Evolutionary conservation across 92 coral and sea anemone species (phyloP).

Genomic region (Blastomussa wellsi): DNA sequence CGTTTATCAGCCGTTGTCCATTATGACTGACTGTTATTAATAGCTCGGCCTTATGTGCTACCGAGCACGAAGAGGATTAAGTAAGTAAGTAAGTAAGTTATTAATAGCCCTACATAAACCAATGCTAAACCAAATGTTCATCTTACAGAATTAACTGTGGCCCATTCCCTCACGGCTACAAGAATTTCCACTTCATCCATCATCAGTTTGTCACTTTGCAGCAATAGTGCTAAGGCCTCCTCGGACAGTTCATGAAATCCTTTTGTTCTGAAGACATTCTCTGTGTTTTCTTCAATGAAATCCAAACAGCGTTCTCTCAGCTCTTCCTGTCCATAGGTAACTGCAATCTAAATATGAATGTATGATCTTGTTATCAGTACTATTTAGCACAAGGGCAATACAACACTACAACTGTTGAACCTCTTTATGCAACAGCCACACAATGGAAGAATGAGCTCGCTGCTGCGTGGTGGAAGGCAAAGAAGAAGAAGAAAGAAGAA

Average conservation of each 20-base stretch:
- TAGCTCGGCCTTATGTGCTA: no score
- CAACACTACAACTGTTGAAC: no score
- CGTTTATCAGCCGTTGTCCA: no score
- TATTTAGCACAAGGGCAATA: no score
- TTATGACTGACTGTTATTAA: no score
- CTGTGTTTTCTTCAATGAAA: conserved; percentile 84
- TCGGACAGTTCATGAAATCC: conserved; percentile 94
- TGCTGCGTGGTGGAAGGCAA: no score
- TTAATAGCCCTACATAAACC: not conserved
- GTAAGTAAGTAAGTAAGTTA: no score
- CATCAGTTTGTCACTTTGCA: conserved; percentile 83
- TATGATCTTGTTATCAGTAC: not conserved
- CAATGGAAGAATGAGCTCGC: no score
- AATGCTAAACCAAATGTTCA: not conserved
- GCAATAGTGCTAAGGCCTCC: conserved; percentile 67
- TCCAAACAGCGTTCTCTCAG: conserved; percentile 80
- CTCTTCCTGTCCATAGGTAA: conserved; percentile 85
- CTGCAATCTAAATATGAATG: conserved; percentile 69
- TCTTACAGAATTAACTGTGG: conserved; percentile 95
- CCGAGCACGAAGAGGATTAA: no score
- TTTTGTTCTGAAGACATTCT: conserved; percentile 84
- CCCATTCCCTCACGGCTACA: conserved; percentile 93
- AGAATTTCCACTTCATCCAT: conserved; percentile 92
- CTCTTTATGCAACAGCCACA: no score
- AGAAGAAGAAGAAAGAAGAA: no score